Conservation (phyloP, 2,797 vertebrate genomes). For the Babyrousa celebensis region DNA sequence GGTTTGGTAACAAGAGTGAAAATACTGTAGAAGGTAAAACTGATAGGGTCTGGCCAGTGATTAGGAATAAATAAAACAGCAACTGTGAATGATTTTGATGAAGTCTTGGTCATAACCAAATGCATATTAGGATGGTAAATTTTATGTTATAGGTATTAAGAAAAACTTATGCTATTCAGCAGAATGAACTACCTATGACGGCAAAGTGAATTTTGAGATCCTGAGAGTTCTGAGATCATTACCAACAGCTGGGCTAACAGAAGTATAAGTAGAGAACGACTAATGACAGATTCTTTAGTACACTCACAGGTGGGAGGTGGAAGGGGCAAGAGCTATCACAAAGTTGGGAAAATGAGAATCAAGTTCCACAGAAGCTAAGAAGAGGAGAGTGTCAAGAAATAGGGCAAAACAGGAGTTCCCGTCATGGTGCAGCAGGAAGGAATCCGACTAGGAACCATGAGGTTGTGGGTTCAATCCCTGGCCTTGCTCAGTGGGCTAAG, state of each 20-base stretch:
- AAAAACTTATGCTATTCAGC: not conserved
- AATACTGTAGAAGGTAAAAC: not conserved
- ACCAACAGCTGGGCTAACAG: slow-evolving; percentile 15
- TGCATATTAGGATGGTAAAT: not conserved
- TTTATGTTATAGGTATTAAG: not conserved
- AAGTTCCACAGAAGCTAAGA: not conserved
- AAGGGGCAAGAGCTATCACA: not conserved
- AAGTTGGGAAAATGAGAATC: not conserved
- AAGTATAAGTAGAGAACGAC: not conserved
- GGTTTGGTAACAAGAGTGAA: not conserved
- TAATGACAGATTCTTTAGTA: not conserved
- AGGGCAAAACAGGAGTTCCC: not conserved
- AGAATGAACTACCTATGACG: not conserved
- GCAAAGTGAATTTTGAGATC: not conserved
- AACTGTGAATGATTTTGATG: not conserved
- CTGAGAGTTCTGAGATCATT: not conserved
- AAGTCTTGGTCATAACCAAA: slow-evolving; percentile 43
- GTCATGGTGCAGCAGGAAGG: no score
- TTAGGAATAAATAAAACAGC: slow-evolving; percentile 40
- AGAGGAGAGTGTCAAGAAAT: not conserved
- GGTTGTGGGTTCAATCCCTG: no score
- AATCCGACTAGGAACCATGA: no score
- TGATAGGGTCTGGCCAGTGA: not conserved
- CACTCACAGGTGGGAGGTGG: not conserved
- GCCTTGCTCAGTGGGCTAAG: no score